Percentiles rank a stretch among this genome's conserved stretches.
Evolutionary conservation across 2,113 vertebrate species (phyloP).

Genomic region (Verasper variegatus): DNA sequence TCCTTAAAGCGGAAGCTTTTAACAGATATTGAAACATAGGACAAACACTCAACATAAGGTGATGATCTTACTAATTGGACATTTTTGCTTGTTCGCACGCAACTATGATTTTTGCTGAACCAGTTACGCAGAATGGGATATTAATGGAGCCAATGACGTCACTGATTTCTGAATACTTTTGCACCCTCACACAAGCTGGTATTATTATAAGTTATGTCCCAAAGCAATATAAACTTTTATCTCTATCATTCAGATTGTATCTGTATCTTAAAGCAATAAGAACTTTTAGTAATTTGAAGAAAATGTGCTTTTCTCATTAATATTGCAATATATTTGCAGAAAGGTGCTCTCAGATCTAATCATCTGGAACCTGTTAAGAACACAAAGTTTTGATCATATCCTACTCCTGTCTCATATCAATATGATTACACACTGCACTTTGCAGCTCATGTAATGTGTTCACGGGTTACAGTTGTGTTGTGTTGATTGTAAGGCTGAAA

Average conservation of each 20-base stretch:
- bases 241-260: not conserved
- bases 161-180: not conserved
- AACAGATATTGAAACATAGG: not conserved
- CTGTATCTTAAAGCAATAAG: not conserved
- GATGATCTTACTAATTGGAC: no score
- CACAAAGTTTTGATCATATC: no score
- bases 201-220: not conserved
- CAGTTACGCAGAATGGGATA: no score
- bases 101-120: no score
- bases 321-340: conserved; percentile 13
- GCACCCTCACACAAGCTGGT: not conserved
- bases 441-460: no score
- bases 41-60: not conserved
- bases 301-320: not conserved
- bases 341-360: conserved; percentile 13
- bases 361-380: conserved; percentile 7
- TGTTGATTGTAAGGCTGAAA: no score
- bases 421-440: no score
- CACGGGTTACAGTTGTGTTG: no score
- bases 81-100: no score
- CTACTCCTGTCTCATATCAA: no score
- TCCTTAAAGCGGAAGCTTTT: not conserved
- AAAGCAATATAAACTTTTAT: conserved; percentile 5
- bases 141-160: not conserved
- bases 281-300: not conserved